A percentile compares a stretch with the other conserved stretches of the same genome.
phyloP scores from a whole-genome alignment of 2,797 vertebrate genomes.

The Coccyzus lansbergi region DNA sequence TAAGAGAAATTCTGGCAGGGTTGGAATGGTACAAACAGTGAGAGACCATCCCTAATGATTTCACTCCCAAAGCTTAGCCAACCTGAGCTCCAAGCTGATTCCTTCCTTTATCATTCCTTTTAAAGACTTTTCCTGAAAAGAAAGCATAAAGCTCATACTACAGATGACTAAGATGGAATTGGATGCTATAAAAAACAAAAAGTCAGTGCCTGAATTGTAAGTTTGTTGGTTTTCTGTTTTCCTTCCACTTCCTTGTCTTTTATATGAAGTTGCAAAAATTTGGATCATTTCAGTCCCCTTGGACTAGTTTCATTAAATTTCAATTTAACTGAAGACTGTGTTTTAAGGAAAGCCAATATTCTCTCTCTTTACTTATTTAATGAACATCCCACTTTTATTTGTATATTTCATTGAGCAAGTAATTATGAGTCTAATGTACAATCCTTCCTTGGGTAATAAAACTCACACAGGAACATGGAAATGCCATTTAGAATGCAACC shows the following conservation, averaged over 20 bases:
- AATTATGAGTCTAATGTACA: conserved; percentile 21
- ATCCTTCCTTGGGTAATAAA: conserved; percentile 23
- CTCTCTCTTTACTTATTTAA: conserved; percentile 28
- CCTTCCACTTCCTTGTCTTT: conserved; percentile 39
- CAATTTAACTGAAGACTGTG: conserved; percentile 46
- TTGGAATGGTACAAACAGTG: neutral
- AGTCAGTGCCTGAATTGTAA: neutral
- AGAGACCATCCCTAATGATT: neutral
- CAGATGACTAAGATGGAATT: conserved; percentile 19
- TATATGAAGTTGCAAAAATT: conserved; percentile 69
- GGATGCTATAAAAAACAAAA: conserved; percentile 20
- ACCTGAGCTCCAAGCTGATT: conserved; percentile 29
- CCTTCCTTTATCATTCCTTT: neutral
- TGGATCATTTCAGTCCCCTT: conserved; percentile 19
- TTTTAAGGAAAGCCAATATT: conserved; percentile 53
- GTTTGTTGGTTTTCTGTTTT: conserved; percentile 37
- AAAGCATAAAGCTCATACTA: neutral
- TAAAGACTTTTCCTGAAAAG: neutral
- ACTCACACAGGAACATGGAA: neutral
- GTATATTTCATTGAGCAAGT: conserved; percentile 33
- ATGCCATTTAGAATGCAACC: neutral
- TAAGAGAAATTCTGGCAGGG: neutral
- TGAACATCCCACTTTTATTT: conserved; percentile 24
- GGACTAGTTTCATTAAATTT: conserved; percentile 62
- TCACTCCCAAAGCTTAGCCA: neutral